Conservation (phyloP, 2,888 invertebrate species). For the Dasypogon diadema region DNA sequence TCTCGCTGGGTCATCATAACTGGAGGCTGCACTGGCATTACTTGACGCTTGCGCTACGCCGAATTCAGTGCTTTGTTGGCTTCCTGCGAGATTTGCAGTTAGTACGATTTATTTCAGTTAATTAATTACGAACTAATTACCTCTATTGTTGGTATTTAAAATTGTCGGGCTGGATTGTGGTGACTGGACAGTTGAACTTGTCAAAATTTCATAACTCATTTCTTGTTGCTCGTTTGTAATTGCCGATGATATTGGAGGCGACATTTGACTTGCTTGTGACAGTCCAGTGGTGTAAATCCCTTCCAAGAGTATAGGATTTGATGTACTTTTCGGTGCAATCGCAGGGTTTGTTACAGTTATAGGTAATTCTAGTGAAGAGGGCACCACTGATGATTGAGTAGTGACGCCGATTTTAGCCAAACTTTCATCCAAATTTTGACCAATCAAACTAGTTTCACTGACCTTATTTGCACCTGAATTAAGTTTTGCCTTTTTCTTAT, state of each 20-base stretch:
- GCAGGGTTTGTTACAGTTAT: constrained; percentile 83
- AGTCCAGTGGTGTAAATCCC: constrained; percentile 55
- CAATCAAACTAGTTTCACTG: constrained; percentile 48
- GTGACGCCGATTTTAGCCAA: constrained; percentile 74
- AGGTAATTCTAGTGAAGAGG: constrained; percentile 79
- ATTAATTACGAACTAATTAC: not conserved
- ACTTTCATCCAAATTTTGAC: constrained; percentile 70
- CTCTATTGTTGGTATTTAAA: constrained; percentile 31
- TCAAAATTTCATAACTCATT: constrained; percentile 50
- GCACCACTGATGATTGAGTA: constrained; percentile 70
- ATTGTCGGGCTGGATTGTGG: constrained; percentile 3
- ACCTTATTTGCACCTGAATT: constrained; percentile 2
- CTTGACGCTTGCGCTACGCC: constrained; percentile 56
- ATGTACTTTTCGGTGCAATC: constrained; percentile 71
- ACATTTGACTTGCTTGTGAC: constrained; percentile 49
- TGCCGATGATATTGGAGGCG: constrained; percentile 53
- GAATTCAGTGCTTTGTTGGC: constrained; percentile 27
- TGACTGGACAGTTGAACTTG: constrained; percentile 45
- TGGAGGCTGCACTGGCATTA: constrained; percentile 53
- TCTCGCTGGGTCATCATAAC: constrained; percentile 58
- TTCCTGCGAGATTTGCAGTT: not conserved
- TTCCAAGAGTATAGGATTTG: constrained; percentile 57
- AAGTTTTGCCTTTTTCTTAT: constrained; percentile 58
- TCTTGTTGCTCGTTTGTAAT: constrained; percentile 37
- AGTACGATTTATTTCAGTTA: not conserved